Evolutionary conservation across 2,797 vertebrate species (phyloP).

Genomic region (Anniella stebbinsi): DNA sequence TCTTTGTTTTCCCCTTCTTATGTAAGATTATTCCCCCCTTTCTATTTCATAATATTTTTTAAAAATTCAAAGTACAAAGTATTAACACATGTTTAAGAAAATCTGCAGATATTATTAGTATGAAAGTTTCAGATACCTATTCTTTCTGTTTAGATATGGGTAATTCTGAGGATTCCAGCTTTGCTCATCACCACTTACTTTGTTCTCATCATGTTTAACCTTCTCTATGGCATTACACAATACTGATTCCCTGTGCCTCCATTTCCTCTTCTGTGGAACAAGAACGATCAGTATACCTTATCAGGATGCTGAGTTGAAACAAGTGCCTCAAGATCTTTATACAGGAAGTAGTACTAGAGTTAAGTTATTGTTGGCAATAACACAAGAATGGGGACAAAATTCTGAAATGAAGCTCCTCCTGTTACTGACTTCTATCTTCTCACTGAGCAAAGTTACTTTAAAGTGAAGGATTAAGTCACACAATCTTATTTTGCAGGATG

Average conservation of each 20-base stretch:
- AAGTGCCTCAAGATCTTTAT: not conserved
- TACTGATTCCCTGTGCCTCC: not conserved
- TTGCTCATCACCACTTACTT: not conserved
- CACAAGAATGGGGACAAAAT: not conserved
- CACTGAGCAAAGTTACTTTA: not conserved
- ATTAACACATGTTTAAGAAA: not conserved
- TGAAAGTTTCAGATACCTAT: not conserved
- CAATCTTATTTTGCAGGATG: not conserved
- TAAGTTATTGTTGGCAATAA: not conserved
- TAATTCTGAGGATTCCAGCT: not conserved
- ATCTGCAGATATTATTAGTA: not conserved
- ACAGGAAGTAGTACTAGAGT: not conserved
- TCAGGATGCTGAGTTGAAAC: not conserved
- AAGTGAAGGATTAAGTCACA: too few relatives aligned
- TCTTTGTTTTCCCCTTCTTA: not conserved
- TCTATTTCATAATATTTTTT: not conserved
- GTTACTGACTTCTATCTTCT: not conserved
- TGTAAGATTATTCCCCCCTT: not conserved
- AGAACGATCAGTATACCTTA: not conserved
- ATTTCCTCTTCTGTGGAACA: not conserved
- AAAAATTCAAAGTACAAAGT: not conserved
- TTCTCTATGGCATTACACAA: not conserved
- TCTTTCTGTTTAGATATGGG: not conserved
- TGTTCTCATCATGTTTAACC: constrained; percentile 1
- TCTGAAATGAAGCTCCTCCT: not conserved